Conservation (phyloP, 2,113 vertebrate species). For the Trichechus manatus region DNA sequence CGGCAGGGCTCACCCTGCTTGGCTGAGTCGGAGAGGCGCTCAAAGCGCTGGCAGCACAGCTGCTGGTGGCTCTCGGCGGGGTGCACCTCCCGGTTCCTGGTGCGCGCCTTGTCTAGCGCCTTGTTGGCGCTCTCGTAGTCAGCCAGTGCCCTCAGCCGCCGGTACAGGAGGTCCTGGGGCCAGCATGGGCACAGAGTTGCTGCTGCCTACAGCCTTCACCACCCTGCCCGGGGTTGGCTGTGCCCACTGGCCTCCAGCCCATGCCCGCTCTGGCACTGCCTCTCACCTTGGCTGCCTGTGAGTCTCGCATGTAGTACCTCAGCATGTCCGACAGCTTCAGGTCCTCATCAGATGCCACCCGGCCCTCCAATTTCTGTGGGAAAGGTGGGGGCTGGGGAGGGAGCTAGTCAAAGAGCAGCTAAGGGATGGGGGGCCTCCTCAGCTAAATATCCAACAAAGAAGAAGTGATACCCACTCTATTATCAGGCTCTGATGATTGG, state of each 20-base stretch:
- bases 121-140: slow-evolving; percentile 74
- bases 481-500: neutral
- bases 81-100: slow-evolving; percentile 62
- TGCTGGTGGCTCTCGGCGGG: slow-evolving; percentile 30
- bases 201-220: neutral
- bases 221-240: too few relatives aligned
- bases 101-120: slow-evolving; percentile 45
- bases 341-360: slow-evolving; percentile 69
- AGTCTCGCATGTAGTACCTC: slow-evolving; percentile 69
- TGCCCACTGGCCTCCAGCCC: neutral
- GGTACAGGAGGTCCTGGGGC: slow-evolving; percentile 68
- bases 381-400: neutral
- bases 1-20: slow-evolving; percentile 40
- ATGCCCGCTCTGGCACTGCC: neutral
- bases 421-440: neutral
- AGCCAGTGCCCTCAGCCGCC: slow-evolving; percentile 34
- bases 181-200: neutral
- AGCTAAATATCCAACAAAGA: neutral
- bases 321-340: slow-evolving; percentile 78
- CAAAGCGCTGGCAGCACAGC: slow-evolving; percentile 66
- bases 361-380: slow-evolving; percentile 72
- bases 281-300: slow-evolving; percentile 75
- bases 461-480: neutral
- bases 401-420: neutral
- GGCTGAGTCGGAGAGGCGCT: slow-evolving; percentile 59